Evolutionary conservation across 2,797 vertebrate genomes (phyloP).

Genomic region (Natrix natrix): DNA sequence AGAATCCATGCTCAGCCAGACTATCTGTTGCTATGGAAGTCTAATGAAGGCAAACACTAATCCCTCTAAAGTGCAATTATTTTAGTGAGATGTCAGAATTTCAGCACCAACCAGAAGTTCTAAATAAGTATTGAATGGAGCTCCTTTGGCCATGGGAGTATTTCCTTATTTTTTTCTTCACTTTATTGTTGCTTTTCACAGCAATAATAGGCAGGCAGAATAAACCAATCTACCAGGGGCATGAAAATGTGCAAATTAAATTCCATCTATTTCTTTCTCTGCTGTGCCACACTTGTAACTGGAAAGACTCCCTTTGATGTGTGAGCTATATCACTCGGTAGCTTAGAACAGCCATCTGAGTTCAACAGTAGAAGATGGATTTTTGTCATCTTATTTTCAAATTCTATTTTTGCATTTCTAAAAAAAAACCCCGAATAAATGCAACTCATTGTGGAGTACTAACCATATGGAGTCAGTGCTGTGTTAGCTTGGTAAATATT

Average conservation of each 20-base stretch:
- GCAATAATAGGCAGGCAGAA: not conserved
- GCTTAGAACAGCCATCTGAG: not conserved
- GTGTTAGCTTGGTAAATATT: slow-evolving; percentile 20
- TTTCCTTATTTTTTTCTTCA: not conserved
- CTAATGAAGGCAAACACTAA: not conserved
- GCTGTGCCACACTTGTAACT: not conserved
- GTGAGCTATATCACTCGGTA: not conserved
- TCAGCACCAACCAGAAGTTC: not conserved
- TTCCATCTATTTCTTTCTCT: slow-evolving; percentile 6
- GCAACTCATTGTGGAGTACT: not conserved
- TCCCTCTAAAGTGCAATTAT: not conserved
- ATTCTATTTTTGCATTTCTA: not conserved
- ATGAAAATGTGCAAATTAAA: not conserved
- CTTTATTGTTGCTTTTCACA: not conserved
- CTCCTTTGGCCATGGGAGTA: not conserved
- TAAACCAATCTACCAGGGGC: not conserved
- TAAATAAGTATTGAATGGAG: not conserved
- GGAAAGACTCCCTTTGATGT: not conserved
- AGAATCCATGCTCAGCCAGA: not conserved
- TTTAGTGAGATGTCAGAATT: not conserved
- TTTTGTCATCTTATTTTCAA: not conserved
- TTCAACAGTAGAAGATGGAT: slow-evolving; percentile 18
- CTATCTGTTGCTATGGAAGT: slow-evolving; percentile 4
- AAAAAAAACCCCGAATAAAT: not conserved
- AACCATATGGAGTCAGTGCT: not conserved